A percentile compares a stretch with the other conserved stretches of the same genome.
Conservation (phyloP, 2,113 vertebrate genomes). For the Corynorhinus townsendii region DNA sequence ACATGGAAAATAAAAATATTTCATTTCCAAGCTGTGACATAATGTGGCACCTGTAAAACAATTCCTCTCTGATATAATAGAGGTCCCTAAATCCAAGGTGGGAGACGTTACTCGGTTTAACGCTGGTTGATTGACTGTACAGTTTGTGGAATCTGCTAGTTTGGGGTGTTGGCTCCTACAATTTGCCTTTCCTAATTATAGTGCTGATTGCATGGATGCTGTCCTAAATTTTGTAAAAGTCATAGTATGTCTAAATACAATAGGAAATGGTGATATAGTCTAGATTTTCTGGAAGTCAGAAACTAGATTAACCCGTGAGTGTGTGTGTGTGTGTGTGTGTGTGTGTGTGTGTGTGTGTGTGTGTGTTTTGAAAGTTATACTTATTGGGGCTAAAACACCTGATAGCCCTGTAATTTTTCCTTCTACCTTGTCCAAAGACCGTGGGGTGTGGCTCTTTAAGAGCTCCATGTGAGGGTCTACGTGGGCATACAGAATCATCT, state of each 20-base stretch:
- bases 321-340: background rate
- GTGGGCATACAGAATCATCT: background rate
- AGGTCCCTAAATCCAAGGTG: background rate
- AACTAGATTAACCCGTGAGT: background rate
- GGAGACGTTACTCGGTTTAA: background rate
- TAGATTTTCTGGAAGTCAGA: background rate
- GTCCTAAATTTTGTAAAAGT: background rate
- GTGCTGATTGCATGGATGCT: background rate
- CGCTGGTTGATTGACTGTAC: rapidly evolving
- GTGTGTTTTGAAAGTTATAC: background rate
- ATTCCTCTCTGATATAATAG: background rate
- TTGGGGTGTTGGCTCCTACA: background rate
- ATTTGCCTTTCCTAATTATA: background rate
- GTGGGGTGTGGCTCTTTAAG: background rate
- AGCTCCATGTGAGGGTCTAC: background rate
- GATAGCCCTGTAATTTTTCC: background rate
- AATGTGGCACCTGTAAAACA: background rate
- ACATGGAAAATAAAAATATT: background rate
- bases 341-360: background rate
- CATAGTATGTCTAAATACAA: background rate
- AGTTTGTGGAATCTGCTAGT: background rate
- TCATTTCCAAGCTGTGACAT: background rate
- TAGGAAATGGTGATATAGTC: background rate
- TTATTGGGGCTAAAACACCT: background rate
- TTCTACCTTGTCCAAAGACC: background rate